Evolutionary conservation across 2,113 vertebrate species (phyloP).

Genomic region (Hyperoodon ampullatus): DNA sequence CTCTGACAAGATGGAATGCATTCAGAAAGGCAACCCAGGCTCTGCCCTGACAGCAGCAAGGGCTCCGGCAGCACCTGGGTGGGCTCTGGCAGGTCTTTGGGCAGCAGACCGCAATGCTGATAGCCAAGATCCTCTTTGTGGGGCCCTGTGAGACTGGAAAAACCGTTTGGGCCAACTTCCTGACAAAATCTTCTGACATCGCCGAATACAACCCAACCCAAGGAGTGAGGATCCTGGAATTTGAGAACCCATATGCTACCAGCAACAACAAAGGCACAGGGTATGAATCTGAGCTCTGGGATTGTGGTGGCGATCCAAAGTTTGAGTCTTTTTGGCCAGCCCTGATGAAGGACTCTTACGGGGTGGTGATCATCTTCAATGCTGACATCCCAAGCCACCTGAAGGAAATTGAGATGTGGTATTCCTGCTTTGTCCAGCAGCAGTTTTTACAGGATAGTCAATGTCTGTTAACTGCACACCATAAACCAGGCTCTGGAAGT

Average conservation of each 20-base stretch:
- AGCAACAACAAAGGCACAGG: conserved; percentile 83
- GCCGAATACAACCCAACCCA: conserved; percentile 94
- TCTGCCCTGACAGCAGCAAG: no score
- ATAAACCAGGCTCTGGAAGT: conserved; percentile 91
- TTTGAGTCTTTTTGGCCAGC: conserved; percentile 98
- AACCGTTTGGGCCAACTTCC: conserved; percentile 93
- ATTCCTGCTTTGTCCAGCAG: conserved; percentile 92
- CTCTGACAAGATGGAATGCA: not conserved
- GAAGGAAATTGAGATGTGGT: conserved; percentile 94
- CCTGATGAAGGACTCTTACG: conserved; percentile 93
- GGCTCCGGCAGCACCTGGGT: no score
- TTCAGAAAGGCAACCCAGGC: not conserved
- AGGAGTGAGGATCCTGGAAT: conserved; percentile 97
- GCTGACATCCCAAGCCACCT: conserved; percentile 93
- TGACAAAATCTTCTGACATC: conserved; percentile 91
- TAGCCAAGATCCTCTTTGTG: no score
- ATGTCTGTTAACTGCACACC: conserved; percentile 95
- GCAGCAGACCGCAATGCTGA: no score
- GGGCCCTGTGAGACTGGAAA: conserved; percentile 90
- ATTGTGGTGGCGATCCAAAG: conserved; percentile 96
- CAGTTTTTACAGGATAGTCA: conserved; percentile 91
- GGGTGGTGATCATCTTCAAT: conserved; percentile 95
- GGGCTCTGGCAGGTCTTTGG: no score
- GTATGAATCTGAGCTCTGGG: conserved; percentile 96
- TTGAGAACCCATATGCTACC: conserved; percentile 88